Conservation (phyloP, 2,113 vertebrate genomes). For the Fulmarus glacialis region DNA sequence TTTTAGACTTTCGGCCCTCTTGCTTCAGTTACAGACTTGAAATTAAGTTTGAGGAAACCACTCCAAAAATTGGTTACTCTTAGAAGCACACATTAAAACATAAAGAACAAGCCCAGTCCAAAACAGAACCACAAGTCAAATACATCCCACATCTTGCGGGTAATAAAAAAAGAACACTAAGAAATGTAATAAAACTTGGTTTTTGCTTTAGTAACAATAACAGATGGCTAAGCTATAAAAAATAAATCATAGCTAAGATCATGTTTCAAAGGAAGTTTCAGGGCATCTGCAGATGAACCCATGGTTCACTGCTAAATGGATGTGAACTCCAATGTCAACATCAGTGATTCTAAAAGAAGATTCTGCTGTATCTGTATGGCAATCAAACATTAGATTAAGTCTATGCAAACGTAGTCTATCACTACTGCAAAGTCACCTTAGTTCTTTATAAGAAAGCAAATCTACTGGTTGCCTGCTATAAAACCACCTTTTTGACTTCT, state of each 20-base stretch:
- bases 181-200: neutral
- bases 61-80: neutral
- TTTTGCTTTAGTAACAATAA: slow-evolving; percentile 22
- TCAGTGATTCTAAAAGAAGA: neutral
- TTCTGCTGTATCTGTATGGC: neutral
- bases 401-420: neutral
- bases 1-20: neutral
- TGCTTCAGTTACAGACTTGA: neutral
- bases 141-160: neutral
- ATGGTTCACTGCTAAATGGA: neutral
- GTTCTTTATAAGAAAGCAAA: neutral
- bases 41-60: neutral
- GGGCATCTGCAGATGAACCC: neutral
- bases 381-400: neutral
- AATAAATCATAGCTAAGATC: neutral
- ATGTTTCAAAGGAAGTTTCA: neutral
- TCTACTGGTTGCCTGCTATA: neutral
- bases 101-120: neutral
- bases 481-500: neutral
- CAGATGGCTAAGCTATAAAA: neutral
- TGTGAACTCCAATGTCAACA: neutral
- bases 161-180: neutral
- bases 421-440: neutral
- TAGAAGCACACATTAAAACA: neutral
- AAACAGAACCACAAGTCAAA: neutral